These are phyloP conservation scores for Hestina assimilis DNA, from an alignment of 1,140 invertebrate genomes.

Conservation along the genomic window DNA sequence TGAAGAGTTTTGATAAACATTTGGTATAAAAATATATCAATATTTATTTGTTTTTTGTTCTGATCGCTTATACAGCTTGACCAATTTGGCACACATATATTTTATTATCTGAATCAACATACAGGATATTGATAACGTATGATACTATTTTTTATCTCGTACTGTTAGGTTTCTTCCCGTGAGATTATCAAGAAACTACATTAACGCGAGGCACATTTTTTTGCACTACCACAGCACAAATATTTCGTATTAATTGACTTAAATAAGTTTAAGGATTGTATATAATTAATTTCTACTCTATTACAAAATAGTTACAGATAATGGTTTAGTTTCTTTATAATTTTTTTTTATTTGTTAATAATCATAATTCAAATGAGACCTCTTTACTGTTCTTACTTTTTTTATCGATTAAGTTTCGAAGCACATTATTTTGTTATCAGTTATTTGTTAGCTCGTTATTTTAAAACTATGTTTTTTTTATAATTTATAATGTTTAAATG, in stretches of 20 bases:
- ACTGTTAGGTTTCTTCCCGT: too few relatives aligned
- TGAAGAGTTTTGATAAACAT: too few relatives aligned
- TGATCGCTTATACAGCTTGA: too few relatives aligned
- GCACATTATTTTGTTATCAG: neutral
- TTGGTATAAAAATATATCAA: too few relatives aligned
- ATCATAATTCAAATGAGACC: neutral
- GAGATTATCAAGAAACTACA: too few relatives aligned
- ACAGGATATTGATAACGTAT: too few relatives aligned
- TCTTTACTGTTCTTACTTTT: neutral
- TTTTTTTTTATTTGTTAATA: neutral
- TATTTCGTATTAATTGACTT: conserved; percentile 1
- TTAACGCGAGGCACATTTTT: too few relatives aligned
- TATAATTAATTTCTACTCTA: neutral
- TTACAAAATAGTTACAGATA: neutral
- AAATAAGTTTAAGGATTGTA: conserved; percentile 2
- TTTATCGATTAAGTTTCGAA: neutral
- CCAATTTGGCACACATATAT: too few relatives aligned
- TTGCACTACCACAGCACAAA: too few relatives aligned
- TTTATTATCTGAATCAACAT: too few relatives aligned
- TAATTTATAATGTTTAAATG: neutral
- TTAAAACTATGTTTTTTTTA: neutral
- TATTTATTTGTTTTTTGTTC: too few relatives aligned
- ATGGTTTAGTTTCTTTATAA: neutral
- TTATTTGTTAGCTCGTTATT: neutral
- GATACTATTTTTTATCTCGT: too few relatives aligned